Conservation (phyloP, 2,888 invertebrate genomes). For the Drosophila quinaria region DNA sequence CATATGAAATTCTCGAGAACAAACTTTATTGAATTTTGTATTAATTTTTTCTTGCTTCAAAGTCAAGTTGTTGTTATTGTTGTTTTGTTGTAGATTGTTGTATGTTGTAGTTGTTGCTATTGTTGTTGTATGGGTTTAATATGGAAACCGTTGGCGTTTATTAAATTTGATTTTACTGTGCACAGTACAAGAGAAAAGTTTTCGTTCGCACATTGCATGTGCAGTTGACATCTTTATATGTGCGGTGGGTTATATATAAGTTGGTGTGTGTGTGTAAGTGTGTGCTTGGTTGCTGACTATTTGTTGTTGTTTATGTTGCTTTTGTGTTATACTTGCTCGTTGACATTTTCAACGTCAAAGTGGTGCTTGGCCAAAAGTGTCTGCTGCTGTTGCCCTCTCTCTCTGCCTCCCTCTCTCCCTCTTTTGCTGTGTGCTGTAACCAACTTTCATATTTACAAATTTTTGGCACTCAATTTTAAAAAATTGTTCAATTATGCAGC, state of each 20-base stretch:
- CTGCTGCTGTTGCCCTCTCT: constrained; percentile 39
- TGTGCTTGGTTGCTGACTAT: constrained; percentile 32
- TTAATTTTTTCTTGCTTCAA: constrained; percentile 67
- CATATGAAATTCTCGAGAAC: constrained; percentile 69
- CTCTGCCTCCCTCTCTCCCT: not conserved
- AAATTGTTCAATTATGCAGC: constrained; percentile 51
- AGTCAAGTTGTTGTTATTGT: constrained; percentile 55
- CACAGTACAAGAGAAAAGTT: constrained; percentile 58
- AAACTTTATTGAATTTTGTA: constrained; percentile 76
- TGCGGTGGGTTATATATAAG: constrained; percentile 11
- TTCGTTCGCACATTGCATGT: constrained; percentile 66
- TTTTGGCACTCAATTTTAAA: constrained; percentile 46
- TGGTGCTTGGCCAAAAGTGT: constrained; percentile 61
- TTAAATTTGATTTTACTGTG: constrained; percentile 69
- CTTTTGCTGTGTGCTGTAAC: constrained; percentile 6
- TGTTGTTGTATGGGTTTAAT: constrained; percentile 65
- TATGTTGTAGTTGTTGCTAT: constrained; percentile 24
- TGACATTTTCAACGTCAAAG: constrained; percentile 72
- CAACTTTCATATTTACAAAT: constrained; percentile 57
- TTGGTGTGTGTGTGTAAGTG: constrained; percentile 17
- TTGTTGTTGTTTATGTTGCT: constrained; percentile 42
- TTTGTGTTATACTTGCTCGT: constrained; percentile 51
- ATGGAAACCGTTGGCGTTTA: constrained; percentile 75
- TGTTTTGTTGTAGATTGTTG: constrained; percentile 43
- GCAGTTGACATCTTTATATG: constrained; percentile 79